Conservation (phyloP, 2,888 invertebrate genomes). For the Ctena decussata region DNA sequence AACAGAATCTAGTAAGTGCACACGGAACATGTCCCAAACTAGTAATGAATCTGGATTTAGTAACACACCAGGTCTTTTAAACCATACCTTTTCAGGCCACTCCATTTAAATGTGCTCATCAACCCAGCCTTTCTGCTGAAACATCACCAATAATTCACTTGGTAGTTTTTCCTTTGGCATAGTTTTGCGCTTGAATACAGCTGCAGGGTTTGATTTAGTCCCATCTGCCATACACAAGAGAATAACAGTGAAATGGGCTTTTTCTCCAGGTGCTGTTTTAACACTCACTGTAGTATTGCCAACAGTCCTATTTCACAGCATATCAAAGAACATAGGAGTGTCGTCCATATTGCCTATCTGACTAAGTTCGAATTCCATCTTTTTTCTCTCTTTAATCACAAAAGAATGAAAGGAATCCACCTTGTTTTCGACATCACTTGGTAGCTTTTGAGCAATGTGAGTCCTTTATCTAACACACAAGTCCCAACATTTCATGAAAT, state of each 20-base stretch:
- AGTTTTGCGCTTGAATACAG: slow-evolving; percentile 62
- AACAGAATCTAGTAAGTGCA: slow-evolving; percentile 3
- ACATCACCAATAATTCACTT: neutral
- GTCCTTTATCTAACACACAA: slow-evolving; percentile 31
- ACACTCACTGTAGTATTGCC: slow-evolving; percentile 34
- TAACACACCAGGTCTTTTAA: slow-evolving; percentile 42
- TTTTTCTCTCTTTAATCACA: slow-evolving; percentile 17
- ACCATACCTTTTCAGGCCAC: neutral
- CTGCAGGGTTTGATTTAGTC: slow-evolving; percentile 55
- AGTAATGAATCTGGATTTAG: slow-evolving; percentile 35
- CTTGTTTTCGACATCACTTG: slow-evolving; percentile 35
- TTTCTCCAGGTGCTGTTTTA: slow-evolving; percentile 49
- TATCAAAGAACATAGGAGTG: slow-evolving; percentile 34
- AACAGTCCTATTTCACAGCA: slow-evolving; percentile 52
- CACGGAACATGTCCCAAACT: slow-evolving; percentile 54
- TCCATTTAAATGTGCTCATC: too few relatives aligned
- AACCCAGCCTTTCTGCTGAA: too few relatives aligned
- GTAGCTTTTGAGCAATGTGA: slow-evolving; percentile 49
- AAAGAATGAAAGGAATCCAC: slow-evolving; percentile 32
- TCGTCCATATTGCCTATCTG: slow-evolving; percentile 45
- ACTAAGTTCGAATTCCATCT: neutral
- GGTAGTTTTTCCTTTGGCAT: slow-evolving; percentile 61
- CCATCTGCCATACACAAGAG: slow-evolving; percentile 60
- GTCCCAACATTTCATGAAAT: slow-evolving; percentile 30
- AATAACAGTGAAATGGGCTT: slow-evolving; percentile 62